Percentiles rank a stretch among this genome's conserved stretches.
These are phyloP conservation scores for Leptinotarsa haldemani DNA, from an alignment of 2,888 invertebrate species.

Conservation along the genomic window DNA sequence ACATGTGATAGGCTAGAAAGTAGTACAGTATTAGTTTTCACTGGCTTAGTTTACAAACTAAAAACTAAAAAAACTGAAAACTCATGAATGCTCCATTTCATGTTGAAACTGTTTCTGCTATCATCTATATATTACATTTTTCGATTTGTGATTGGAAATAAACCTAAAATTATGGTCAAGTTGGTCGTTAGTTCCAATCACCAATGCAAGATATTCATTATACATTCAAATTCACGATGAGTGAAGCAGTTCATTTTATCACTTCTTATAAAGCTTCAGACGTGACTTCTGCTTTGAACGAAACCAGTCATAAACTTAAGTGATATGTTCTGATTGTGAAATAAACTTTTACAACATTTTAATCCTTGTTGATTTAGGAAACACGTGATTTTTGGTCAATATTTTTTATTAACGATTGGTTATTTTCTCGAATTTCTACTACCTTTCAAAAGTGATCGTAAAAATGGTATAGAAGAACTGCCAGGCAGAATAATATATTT, in stretches of 20 bases:
- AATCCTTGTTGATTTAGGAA: conserved; percentile 43
- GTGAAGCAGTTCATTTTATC: conserved; percentile 4
- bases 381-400: conserved; percentile 41
- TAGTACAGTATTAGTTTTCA: too few relatives aligned
- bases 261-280: conserved; percentile 27
- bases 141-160: too few relatives aligned
- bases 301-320: conserved; percentile 33
- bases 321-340: conserved; percentile 27
- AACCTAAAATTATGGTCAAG: too few relatives aligned
- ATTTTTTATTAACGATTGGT: conserved; percentile 42
- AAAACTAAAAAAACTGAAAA: too few relatives aligned
- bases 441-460: conserved; percentile 39
- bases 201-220: too few relatives aligned
- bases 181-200: too few relatives aligned
- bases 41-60: too few relatives aligned
- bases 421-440: conserved; percentile 43
- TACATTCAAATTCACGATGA: background rate
- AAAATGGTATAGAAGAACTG: conserved; percentile 41
- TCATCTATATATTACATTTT: too few relatives aligned
- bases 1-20: too few relatives aligned
- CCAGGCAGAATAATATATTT: conserved; percentile 40
- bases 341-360: conserved; percentile 42
- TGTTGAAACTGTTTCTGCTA: too few relatives aligned
- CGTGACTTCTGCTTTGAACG: conserved; percentile 40
- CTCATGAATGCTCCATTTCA: too few relatives aligned